phyloP scores from a whole-genome alignment of 2,888 invertebrate genomes.

The Caenorhabditis sp. region DNA sequence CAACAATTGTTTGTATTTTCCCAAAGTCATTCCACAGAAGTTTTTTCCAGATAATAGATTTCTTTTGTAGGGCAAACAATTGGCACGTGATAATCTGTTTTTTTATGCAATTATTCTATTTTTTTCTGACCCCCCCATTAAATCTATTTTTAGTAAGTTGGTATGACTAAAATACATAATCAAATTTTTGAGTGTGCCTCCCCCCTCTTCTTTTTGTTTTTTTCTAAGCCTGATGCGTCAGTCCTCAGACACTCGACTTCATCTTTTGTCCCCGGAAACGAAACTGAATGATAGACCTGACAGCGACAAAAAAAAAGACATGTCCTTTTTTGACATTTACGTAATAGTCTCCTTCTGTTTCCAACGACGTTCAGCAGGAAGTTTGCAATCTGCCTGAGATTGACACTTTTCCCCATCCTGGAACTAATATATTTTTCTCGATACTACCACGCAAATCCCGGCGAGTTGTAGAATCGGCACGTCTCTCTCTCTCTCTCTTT shows the following conservation, averaged over 20 bases:
- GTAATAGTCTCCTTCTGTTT: not conserved
- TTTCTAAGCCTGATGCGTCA: conserved; percentile 29
- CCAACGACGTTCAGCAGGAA: conserved; percentile 2
- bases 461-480: not conserved
- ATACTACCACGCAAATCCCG: not conserved
- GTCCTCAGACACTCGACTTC: conserved; percentile 10
- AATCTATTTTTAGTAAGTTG: conserved; percentile 3
- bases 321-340: conserved; percentile 3
- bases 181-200: conserved; percentile 5
- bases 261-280: not conserved
- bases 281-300: too few relatives aligned
- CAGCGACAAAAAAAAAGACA: too few relatives aligned
- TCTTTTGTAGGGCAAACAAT: too few relatives aligned
- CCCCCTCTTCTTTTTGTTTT: not conserved
- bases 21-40: too few relatives aligned
- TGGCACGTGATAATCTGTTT: too few relatives aligned
- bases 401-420: conserved; percentile 14
- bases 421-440: conserved; percentile 32
- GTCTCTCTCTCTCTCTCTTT: not conserved
- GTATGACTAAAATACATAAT: conserved; percentile 33
- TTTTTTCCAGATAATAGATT: too few relatives aligned
- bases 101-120: too few relatives aligned
- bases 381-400: conserved; percentile 9
- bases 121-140: not conserved
- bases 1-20: too few relatives aligned